These are phyloP conservation scores for Shargacucullia verbasci DNA, from an alignment of 2,888 invertebrate species.

Conservation along the genomic window DNA sequence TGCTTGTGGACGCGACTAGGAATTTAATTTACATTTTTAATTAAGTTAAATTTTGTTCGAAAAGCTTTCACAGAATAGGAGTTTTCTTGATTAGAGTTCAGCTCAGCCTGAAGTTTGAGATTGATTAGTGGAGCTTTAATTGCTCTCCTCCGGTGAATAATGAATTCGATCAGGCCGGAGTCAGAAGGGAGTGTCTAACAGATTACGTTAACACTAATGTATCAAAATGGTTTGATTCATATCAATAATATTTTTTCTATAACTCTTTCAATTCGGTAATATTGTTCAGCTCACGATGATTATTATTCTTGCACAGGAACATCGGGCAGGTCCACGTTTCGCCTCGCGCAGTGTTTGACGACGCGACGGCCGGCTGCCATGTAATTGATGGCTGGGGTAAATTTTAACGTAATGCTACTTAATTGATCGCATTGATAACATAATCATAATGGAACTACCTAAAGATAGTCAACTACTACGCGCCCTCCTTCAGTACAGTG, in stretches of 20 bases:
- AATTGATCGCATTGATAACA: constrained; percentile 84
- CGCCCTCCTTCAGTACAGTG: constrained; percentile 67
- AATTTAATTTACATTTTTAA: constrained; percentile 90
- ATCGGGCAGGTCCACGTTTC: constrained; percentile 67
- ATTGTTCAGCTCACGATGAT: too few species aligned
- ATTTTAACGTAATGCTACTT: constrained; percentile 83
- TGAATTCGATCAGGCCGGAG: constrained; percentile 86
- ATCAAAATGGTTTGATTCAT: constrained; percentile 68
- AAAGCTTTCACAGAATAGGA: constrained; percentile 89
- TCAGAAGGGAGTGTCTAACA: constrained; percentile 76
- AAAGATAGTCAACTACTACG: constrained; percentile 62
- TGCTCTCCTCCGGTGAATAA: constrained; percentile 88
- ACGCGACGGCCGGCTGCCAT: constrained; percentile 65
- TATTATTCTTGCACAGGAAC: neutral
- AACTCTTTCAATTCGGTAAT: too few species aligned
- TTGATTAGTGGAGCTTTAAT: constrained; percentile 89
- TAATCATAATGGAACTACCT: constrained; percentile 75
- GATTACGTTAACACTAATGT: constrained; percentile 74
- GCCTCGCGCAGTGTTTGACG: constrained; percentile 58
- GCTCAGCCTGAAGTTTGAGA: constrained; percentile 87
- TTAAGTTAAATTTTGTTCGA: constrained; percentile 89
- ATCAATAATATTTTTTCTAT: constrained; percentile 8
- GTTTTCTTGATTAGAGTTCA: constrained; percentile 89
- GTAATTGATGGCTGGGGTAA: constrained; percentile 82
- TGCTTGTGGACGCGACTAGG: constrained; percentile 89